Conservation (phyloP, 2,113 vertebrate species). For the Oreocharis arfaki region DNA sequence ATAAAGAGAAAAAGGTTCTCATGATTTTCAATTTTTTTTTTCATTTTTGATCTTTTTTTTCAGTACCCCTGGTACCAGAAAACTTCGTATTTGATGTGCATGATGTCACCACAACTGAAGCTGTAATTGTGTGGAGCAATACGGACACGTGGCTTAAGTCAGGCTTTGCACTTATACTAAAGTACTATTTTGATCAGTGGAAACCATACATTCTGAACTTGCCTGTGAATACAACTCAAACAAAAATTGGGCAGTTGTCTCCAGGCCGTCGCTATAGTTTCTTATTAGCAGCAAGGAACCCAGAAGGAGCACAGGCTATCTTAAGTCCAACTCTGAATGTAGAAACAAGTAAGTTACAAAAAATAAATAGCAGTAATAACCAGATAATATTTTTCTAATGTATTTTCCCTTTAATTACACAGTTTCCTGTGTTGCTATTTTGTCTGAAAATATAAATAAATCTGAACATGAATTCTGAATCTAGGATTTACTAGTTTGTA, state of each 20-base stretch:
- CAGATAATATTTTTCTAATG: neutral
- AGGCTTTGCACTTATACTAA: constrained; percentile 68
- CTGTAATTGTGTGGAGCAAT: constrained; percentile 73
- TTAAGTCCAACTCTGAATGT: constrained; percentile 73
- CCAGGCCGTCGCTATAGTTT: constrained; percentile 79
- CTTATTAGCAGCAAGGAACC: constrained; percentile 72
- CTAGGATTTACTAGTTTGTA: neutral
- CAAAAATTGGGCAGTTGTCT: constrained; percentile 70
- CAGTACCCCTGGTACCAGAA: constrained; percentile 61
- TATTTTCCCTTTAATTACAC: neutral
- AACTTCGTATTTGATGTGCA: constrained; percentile 56
- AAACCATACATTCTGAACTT: constrained; percentile 53
- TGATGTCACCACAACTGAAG: constrained; percentile 77
- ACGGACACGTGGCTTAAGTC: constrained; percentile 53
- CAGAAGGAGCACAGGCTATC: constrained; percentile 63
- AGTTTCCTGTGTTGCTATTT: neutral
- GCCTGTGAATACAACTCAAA: constrained; percentile 47
- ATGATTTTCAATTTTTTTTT: neutral
- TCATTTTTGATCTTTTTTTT: constrained; percentile 6
- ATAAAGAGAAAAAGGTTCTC: neutral
- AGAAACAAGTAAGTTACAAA: constrained; percentile 79
- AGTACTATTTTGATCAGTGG: constrained; percentile 69
- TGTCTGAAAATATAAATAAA: neutral
- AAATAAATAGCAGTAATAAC: neutral
- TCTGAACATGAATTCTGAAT: neutral